These are phyloP conservation scores for rabbit (Oryctolagus cuniculus) DNA, from an alignment of 2,113 vertebrate genomes.

Conservation along the genomic window DNA sequence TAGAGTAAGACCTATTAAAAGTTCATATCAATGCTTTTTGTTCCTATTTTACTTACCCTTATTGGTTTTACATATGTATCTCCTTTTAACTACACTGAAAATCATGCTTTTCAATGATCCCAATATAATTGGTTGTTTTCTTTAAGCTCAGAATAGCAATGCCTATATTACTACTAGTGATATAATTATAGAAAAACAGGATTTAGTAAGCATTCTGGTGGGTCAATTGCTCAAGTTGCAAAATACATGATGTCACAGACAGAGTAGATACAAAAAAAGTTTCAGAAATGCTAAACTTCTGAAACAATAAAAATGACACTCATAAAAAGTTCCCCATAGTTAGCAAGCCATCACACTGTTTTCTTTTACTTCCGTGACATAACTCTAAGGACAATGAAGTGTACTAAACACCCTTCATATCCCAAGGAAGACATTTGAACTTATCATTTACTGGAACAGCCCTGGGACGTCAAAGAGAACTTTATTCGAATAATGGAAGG, in stretches of 20 bases:
- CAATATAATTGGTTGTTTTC: not conserved
- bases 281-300: constrained; percentile 19
- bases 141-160: not conserved
- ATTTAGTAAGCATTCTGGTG: not conserved
- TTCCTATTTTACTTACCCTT: not conserved
- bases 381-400: not conserved
- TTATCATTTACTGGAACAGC: constrained; percentile 30
- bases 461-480: constrained; percentile 57
- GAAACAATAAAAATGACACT: not conserved
- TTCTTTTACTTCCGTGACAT: not conserved
- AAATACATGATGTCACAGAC: not conserved
- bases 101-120: not conserved
- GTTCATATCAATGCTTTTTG: not conserved
- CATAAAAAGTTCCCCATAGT: constrained; percentile 17
- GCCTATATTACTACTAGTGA: not conserved
- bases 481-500: constrained; percentile 67
- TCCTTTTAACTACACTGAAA: constrained; percentile 5
- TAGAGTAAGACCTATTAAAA: not conserved
- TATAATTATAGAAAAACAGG: not conserved
- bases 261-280: not conserved
- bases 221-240: not conserved
- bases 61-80: not conserved
- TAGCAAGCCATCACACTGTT: not conserved
- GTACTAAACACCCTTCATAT: constrained; percentile 6
- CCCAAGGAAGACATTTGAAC: constrained; percentile 67